Percentiles rank a stretch among this genome's conserved stretches.
These are phyloP conservation scores for Gobionotothen gibberifrons DNA, from an alignment of 2,797 vertebrate species.

Conservation along the genomic window DNA sequence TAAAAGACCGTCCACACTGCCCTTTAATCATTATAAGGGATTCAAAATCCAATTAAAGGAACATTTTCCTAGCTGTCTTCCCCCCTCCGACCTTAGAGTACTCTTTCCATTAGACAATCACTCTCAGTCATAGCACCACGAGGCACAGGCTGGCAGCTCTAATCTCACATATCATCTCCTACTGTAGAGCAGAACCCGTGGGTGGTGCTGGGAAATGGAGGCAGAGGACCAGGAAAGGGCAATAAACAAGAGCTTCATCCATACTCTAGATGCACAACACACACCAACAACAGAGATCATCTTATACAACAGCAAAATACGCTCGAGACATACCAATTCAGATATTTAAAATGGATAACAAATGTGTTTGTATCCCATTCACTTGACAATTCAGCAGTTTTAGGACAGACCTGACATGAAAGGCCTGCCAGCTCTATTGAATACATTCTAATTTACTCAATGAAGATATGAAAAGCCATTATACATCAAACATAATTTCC, in stretches of 20 bases:
- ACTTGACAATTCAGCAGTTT: not conserved
- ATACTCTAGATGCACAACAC: conserved; percentile 20
- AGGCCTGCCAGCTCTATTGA: not conserved
- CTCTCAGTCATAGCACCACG: conserved; percentile 38
- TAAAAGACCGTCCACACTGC: not conserved
- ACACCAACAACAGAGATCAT: not conserved
- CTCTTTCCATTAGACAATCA: conserved; percentile 18
- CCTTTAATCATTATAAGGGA: not conserved
- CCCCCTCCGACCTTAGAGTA: not conserved
- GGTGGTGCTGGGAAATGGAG: conserved; percentile 51
- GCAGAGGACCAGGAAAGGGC: conserved; percentile 5
- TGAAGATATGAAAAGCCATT: not conserved
- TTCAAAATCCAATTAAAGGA: not conserved
- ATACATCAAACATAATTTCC: not conserved
- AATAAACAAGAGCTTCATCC: not conserved
- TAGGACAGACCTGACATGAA: not conserved
- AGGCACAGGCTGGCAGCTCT: conserved; percentile 33
- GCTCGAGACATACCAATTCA: not conserved
- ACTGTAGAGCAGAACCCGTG: conserved; percentile 25
- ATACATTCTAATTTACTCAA: not conserved
- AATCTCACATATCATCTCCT: conserved; percentile 54
- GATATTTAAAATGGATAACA: not conserved
- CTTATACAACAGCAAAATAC: not conserved
- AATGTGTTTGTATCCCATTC: not conserved
- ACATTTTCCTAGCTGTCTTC: not conserved